Evolutionary conservation across 2,113 vertebrate genomes (phyloP).

Genomic region (Ophiodon elongatus): DNA sequence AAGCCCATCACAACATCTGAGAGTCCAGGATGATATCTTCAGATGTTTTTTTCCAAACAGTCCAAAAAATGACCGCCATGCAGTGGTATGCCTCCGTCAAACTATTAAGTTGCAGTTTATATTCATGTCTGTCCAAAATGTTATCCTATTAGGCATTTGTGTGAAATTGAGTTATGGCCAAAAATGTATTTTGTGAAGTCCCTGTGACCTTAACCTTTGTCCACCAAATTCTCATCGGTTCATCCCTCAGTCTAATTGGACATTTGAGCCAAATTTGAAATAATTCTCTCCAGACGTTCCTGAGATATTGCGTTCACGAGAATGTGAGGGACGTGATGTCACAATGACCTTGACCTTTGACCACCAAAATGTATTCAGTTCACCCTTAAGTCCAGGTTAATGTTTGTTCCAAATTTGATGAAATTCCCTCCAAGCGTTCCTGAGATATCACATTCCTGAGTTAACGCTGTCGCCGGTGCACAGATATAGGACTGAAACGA

Average conservation of each 20-base stretch:
- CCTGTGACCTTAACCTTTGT: neutral
- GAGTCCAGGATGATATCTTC: neutral
- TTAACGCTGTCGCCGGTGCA: neutral
- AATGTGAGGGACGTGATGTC: neutral
- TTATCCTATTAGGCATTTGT: neutral
- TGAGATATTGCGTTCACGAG: no score
- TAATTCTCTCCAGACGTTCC: neutral
- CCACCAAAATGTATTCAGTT: neutral
- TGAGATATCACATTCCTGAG: neutral
- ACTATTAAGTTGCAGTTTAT: neutral
- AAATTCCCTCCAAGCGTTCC: neutral
- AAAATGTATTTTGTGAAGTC: neutral
- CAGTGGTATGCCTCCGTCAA: neutral
- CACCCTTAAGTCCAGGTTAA: neutral
- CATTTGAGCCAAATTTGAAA: neutral
- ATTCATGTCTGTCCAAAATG: neutral
- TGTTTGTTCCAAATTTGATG: no score
- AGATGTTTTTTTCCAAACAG: neutral
- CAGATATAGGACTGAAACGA: neutral
- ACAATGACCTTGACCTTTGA: neutral
- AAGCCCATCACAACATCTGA: neutral
- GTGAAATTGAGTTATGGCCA: neutral
- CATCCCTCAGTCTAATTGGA: neutral
- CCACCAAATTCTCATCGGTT: neutral
- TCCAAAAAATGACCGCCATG: neutral